Conservation (phyloP, 2,888 invertebrate species). For the Lomographa bimaculata region DNA sequence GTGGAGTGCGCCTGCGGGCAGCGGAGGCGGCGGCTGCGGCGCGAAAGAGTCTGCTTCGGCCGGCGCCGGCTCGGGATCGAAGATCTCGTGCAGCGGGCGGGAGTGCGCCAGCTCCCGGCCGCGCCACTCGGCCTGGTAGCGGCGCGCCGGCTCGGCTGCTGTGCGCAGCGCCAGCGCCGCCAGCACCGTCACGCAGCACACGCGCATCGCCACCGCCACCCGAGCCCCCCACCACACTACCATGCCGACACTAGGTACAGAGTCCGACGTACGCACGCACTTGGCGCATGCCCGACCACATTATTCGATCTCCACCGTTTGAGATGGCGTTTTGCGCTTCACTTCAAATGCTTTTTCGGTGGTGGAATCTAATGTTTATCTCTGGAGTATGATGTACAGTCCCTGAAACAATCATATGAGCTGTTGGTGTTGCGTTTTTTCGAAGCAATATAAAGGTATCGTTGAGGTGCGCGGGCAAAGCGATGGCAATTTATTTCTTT, state of each 20-base stretch:
- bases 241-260: conserved; percentile 75
- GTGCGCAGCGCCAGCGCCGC: conserved; percentile 73
- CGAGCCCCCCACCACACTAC: conserved; percentile 66
- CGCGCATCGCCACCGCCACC: conserved; percentile 68
- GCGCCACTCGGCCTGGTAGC: conserved; percentile 65
- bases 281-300: conserved; percentile 75
- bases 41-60: conserved; percentile 42
- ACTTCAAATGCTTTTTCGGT: conserved; percentile 34
- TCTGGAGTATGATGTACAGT: conserved; percentile 2
- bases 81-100: conserved; percentile 67
- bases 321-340: conserved; percentile 40
- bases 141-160: conserved; percentile 67
- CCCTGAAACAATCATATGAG: conserved; percentile 26
- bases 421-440: no score
- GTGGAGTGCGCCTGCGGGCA: conserved; percentile 55
- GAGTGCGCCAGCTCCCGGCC: conserved; percentile 57
- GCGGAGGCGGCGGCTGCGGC: conserved; percentile 50
- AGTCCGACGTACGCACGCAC: conserved; percentile 56
- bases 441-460: no score
- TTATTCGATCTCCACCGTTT: conserved; percentile 56
- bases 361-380: not conserved
- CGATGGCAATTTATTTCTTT: no score
- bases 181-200: conserved; percentile 70
- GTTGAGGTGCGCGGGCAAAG: no score
- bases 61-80: conserved; percentile 61